Conservation (phyloP, 2,888 invertebrate species). For the Drosophila formosana region DNA sequence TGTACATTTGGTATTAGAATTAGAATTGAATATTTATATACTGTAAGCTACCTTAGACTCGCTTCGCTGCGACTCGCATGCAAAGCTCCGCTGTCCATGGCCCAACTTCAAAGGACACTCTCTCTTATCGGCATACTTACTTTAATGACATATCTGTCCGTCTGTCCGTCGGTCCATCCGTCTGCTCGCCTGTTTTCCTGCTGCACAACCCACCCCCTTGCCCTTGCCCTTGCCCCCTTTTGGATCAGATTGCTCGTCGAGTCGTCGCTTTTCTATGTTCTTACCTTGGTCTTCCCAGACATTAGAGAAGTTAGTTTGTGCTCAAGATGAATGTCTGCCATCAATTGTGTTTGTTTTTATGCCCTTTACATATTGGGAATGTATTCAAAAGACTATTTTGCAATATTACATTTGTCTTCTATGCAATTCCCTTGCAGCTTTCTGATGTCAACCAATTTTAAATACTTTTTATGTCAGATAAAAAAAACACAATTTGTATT, state of each 20-base stretch:
- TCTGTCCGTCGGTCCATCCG: not conserved
- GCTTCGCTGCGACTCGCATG: not conserved
- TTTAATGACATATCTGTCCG: conserved; percentile 30
- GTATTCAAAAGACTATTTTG: not conserved
- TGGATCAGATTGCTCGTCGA: not conserved
- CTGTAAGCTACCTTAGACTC: not conserved
- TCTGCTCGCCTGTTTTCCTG: not conserved
- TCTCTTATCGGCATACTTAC: conserved; percentile 39
- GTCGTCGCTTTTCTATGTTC: not conserved
- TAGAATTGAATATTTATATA: conserved; percentile 54
- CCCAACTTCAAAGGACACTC: conserved; percentile 48
- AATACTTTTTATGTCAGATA: too few relatives aligned
- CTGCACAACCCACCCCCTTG: not conserved
- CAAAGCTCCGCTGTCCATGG: conserved; percentile 6
- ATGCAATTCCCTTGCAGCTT: too few relatives aligned
- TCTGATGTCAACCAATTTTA: too few relatives aligned
- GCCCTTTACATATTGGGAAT: not conserved
- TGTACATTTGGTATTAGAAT: conserved; percentile 58
- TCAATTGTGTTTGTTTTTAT: not conserved
- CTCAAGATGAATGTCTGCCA: not conserved
- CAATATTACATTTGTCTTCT: too few relatives aligned
- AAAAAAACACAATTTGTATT: too few relatives aligned
- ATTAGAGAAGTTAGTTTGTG: not conserved
- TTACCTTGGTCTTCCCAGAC: not conserved
- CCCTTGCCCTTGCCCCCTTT: not conserved